Evolutionary conservation across 64 coral and sea anemone species (phyloP).

Genomic region (Trachythela sp.): DNA sequence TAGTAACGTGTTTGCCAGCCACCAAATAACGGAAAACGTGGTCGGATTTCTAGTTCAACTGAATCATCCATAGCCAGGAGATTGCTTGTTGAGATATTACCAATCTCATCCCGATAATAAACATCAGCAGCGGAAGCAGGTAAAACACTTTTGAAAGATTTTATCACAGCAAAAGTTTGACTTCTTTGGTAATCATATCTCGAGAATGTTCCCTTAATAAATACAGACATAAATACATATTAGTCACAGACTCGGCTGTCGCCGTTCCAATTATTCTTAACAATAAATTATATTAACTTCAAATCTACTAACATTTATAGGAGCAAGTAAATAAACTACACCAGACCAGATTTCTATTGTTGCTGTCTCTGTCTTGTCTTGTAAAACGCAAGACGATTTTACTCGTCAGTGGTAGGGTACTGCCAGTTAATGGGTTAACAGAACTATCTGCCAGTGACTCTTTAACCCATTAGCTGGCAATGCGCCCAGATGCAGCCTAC

Average conservation of each 20-base stretch:
- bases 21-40: constrained; percentile 98
- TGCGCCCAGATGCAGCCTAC: no score
- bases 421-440: no score
- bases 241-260: background rate
- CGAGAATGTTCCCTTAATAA: constrained; percentile 78
- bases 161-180: constrained; percentile 79
- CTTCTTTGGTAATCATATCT: constrained; percentile 96
- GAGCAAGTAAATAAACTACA: no score
- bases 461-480: no score
- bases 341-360: no score
- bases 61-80: constrained; percentile 79
- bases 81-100: constrained; percentile 96
- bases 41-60: constrained; percentile 81
- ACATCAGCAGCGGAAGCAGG: constrained; percentile 89
- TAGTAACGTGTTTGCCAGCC: constrained; percentile 96
- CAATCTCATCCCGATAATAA: constrained; percentile 97
- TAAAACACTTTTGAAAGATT: constrained; percentile 90
- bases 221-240: background rate
- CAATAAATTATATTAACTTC: no score
- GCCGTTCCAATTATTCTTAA: background rate
- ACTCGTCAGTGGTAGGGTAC: no score
- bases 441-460: no score
- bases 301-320: no score
- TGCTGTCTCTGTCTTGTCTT: no score
- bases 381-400: no score